A percentile compares a stretch with the other conserved stretches of the same genome.
phyloP scores from a whole-genome alignment of 2,113 vertebrate genomes.

The Alethe diademata region DNA sequence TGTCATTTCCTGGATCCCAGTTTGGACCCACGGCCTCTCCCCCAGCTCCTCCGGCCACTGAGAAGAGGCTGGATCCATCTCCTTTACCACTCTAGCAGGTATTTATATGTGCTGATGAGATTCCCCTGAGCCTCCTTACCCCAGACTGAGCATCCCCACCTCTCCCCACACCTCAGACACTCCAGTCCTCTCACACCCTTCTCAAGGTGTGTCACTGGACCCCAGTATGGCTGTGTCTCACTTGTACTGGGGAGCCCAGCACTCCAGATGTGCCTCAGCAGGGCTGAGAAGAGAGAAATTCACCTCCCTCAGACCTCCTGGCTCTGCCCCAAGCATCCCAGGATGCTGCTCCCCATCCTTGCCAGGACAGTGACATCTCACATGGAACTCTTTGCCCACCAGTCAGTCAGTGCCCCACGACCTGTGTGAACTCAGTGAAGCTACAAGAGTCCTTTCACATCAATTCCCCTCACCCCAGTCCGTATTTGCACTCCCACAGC shows the following conservation, averaged over 20 bases:
- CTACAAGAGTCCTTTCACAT: neutral
- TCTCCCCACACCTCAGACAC: neutral
- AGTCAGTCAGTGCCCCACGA: rapidly evolving
- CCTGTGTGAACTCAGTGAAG: neutral
- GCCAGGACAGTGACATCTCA: neutral
- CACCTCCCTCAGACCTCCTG: neutral
- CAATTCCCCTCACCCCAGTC: rapidly evolving
- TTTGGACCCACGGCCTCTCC: neutral
- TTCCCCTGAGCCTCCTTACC: neutral
- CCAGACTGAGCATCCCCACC: neutral
- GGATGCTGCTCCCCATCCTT: neutral
- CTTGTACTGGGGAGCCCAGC: neutral
- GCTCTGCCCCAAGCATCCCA: neutral
- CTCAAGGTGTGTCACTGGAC: neutral
- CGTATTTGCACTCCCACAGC: neutral
- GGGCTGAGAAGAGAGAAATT: neutral
- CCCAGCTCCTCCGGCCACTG: neutral
- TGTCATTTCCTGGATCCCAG: neutral
- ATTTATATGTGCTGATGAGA: neutral
- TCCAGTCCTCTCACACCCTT: neutral
- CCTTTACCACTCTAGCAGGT: too few relatives aligned
- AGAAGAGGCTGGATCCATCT: neutral
- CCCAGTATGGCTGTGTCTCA: neutral
- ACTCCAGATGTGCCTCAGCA: neutral
- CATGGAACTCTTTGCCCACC: neutral